Conservation (phyloP, 2,113 vertebrate genomes). For the Coracopsis vasa region DNA sequence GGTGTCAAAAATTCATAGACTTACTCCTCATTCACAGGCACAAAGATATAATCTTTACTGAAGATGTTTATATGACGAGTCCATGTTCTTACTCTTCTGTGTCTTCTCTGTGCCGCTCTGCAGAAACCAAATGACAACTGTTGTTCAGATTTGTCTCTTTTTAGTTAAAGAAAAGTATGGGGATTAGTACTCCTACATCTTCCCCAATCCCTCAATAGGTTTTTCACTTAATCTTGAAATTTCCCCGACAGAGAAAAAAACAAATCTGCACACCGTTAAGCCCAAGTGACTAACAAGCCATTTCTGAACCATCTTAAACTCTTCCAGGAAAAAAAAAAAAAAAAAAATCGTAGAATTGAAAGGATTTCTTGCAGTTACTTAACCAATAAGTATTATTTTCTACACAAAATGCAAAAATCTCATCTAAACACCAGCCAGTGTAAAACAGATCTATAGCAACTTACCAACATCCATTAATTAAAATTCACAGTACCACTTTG, state of each 20-base stretch:
- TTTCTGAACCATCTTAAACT: background rate
- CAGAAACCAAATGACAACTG: background rate
- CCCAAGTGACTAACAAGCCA: background rate
- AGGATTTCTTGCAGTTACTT: background rate
- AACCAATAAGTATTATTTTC: background rate
- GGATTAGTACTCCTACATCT: background rate
- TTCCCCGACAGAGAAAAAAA: background rate
- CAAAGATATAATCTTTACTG: conserved; percentile 95
- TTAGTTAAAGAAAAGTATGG: background rate
- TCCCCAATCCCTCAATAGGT: background rate
- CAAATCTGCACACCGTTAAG: background rate
- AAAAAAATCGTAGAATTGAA: background rate
- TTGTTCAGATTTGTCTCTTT: background rate
- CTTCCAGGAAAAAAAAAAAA: background rate
- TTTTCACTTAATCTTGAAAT: background rate
- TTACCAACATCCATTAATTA: background rate
- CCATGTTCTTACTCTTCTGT: conserved; percentile 94
- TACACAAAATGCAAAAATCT: background rate
- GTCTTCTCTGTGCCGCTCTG: conserved; percentile 85
- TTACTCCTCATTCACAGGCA: conserved; percentile 98
- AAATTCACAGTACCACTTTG: background rate
- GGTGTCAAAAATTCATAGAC: conserved; percentile 44
- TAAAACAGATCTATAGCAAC: background rate
- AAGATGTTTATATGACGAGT: conserved; percentile 97
- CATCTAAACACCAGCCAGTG: background rate